phyloP scores from a whole-genome alignment of 2,113 vertebrate species.

The Psammodynastes pulverulentus region DNA sequence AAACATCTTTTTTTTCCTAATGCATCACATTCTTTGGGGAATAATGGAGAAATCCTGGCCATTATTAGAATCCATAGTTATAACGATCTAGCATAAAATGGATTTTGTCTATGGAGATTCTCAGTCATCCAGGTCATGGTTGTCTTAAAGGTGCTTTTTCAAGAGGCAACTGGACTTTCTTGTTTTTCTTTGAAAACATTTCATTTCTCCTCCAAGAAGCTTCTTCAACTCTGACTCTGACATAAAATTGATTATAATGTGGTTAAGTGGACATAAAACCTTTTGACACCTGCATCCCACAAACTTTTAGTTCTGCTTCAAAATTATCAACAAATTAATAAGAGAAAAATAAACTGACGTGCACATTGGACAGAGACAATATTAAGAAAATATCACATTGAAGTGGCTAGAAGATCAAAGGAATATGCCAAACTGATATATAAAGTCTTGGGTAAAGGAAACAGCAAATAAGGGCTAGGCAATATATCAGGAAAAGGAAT shows the following conservation, averaged over 20 bases:
- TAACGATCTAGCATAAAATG: background rate
- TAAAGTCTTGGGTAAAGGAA: background rate
- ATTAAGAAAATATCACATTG: background rate
- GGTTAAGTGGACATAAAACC: background rate
- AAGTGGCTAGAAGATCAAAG: background rate
- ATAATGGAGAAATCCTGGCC: background rate
- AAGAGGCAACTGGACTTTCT: too few species aligned
- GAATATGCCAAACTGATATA: background rate
- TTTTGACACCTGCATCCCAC: background rate
- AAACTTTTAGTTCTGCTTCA: background rate
- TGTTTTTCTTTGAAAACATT: too few species aligned
- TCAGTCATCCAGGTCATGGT: too few species aligned
- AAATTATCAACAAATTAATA: background rate
- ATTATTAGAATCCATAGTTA: background rate
- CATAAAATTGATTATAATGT: background rate
- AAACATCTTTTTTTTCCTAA: background rate
- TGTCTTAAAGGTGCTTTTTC: too few species aligned
- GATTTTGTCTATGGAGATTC: background rate
- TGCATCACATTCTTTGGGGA: background rate
- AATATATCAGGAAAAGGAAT: background rate
- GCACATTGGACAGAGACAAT: background rate
- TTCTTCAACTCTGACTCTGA: too few species aligned
- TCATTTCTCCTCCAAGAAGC: too few species aligned
- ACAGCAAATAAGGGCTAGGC: background rate
- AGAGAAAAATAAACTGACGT: background rate